Base-by-base conservation (phyloP, 1,140 invertebrate genomes). In the Bombus superbus region DNA sequence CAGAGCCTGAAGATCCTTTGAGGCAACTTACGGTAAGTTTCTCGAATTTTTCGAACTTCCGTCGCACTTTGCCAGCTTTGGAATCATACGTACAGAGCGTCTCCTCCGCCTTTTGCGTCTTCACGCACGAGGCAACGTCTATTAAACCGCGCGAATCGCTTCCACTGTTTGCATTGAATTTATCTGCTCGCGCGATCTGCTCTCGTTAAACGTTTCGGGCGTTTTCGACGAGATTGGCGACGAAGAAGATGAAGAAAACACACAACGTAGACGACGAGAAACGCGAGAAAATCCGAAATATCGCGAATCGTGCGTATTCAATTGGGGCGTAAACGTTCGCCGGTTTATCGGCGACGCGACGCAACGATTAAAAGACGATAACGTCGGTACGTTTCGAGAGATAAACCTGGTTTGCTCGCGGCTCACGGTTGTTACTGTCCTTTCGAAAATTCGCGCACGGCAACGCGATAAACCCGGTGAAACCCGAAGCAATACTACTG, bases 1-100 rank as follows among this genome's bases (percentile, higher is more conserved):
- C 32, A 28, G 10, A 64, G 57, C 35, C 38, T 3, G 18, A 25
- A 15, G 75, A 85, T 85, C 68, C 83, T 85, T 73, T 80, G 73
- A 72, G 18, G 57, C 68, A 59, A 62, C 44, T 81, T 57, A 38
- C 57, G 69, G 9, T 44, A 75, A 75, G 71, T 68, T 81, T 53
- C 38, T n/a, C 59, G 79, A 85, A 81, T 81, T 85, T 85, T 81
- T 81, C 35, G 13, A 57, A 85, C 68, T 69, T 85, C 44, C 44
- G 44, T n/a, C 35, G 71, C 79, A 32, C 71, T 85, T 75, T 35
- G 35, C 69, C 82, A 35, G 42, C 35, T 22, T 53, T 25, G 18
- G 57, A 53, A 69, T 79, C 66, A 73, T 13, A 47, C 40, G 13
- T 22, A 35, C 44, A 18, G 3, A n/a, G 6, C 35, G 35, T 13